phyloP scores from a whole-genome alignment of 2,888 invertebrate species.

The Acanthoscelides obtectus region DNA sequence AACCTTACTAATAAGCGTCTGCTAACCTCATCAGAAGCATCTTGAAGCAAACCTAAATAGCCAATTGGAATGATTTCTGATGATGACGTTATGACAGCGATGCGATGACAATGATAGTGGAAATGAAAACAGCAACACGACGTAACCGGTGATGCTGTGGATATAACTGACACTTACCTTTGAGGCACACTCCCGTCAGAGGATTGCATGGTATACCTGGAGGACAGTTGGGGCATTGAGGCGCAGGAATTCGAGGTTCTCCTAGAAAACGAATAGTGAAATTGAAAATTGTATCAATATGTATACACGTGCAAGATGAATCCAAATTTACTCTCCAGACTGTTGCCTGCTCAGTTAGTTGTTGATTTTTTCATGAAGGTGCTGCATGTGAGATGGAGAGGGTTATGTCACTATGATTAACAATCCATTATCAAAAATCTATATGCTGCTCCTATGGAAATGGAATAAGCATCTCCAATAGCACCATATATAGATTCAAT shows the following conservation, averaged over 20 bases:
- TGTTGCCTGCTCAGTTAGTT: no score
- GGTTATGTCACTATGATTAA: no score
- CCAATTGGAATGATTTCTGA: conserved; percentile 7
- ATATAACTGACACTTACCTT: conserved; percentile 60
- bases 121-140: conserved; percentile 46
- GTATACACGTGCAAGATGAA: no score
- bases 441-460: no score
- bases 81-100: conserved; percentile 12
- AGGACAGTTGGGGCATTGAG: conserved; percentile 69
- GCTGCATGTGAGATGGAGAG: no score
- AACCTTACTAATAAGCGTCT: background rate
- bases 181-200: conserved; percentile 74
- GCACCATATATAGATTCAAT: no score
- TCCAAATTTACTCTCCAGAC: no score
- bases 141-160: conserved; percentile 8
- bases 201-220: conserved; percentile 74
- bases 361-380: no score
- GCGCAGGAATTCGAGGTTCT: conserved; percentile 28
- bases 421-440: no score
- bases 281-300: background rate
- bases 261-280: conserved; percentile 22
- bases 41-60: background rate
- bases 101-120: conserved; percentile 16
- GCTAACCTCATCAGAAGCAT: background rate
- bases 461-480: no score